phyloP scores from a whole-genome alignment of 2,888 invertebrate species.

The Tortricodes alternella region DNA sequence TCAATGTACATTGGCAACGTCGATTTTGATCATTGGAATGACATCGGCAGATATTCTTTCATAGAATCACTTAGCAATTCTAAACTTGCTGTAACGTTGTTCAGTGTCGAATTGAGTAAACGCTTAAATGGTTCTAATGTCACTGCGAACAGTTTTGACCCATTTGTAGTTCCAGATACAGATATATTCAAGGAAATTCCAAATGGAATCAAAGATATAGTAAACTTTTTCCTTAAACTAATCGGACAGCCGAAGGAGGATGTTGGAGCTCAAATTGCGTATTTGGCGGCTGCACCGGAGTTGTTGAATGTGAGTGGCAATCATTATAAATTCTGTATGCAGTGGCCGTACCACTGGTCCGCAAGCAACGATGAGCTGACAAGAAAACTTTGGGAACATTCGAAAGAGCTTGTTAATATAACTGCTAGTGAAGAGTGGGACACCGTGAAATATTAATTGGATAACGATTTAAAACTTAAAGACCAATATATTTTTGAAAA shows the following conservation, averaged over 20 bases:
- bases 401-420: constrained; percentile 61
- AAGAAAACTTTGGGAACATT: constrained; percentile 56
- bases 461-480: not conserved
- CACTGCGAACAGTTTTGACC: constrained; percentile 86
- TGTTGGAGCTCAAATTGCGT: constrained; percentile 60
- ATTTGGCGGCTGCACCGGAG: constrained; percentile 57
- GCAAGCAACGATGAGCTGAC: constrained; percentile 50
- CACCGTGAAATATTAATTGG: too few relatives aligned
- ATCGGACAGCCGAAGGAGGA: constrained; percentile 63
- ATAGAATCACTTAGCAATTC: constrained; percentile 58
- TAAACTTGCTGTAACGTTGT: constrained; percentile 85
- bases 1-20: constrained; percentile 79
- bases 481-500: not conserved
- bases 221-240: constrained; percentile 50
- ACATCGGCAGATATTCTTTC: constrained; percentile 54
- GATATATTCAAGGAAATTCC: constrained; percentile 55
- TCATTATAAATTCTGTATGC: constrained; percentile 62
- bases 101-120: constrained; percentile 82
- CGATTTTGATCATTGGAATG: constrained; percentile 67
- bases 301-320: constrained; percentile 55
- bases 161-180: constrained; percentile 64
- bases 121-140: constrained; percentile 81
- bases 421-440: constrained; percentile 62
- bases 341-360: constrained; percentile 62
- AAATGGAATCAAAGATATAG: constrained; percentile 42